Evolutionary conservation across 2,797 vertebrate genomes (phyloP).

Genomic region (Columba guinea): DNA sequence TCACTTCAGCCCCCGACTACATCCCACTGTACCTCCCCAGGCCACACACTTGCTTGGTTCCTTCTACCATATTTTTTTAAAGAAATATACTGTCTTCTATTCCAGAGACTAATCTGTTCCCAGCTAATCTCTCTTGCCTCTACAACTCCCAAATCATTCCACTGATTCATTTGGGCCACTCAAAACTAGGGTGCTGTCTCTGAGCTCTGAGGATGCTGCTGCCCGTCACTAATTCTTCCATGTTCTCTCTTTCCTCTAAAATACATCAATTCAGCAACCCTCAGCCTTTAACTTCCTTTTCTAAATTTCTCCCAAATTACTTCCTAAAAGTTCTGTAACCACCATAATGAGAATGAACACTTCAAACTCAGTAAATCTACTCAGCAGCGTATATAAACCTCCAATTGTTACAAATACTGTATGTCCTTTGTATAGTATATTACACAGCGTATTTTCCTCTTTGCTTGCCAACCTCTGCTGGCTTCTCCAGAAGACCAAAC

Average conservation of each 20-base stretch:
- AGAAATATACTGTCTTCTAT: not conserved
- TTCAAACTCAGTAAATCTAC: not conserved
- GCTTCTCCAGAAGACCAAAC: not conserved
- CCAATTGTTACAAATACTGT: not conserved
- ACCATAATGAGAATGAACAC: not conserved
- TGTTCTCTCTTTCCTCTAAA: not conserved
- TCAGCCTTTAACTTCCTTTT: not conserved
- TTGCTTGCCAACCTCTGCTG: not conserved
- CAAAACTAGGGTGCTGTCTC: not conserved
- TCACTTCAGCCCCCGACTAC: not conserved
- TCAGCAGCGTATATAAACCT: not conserved
- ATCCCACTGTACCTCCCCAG: not conserved
- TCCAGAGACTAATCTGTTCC: not conserved
- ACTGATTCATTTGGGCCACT: not conserved
- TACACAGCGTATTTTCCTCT: not conserved
- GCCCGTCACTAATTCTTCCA: not conserved
- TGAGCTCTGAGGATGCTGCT: not conserved
- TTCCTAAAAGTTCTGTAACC: not conserved
- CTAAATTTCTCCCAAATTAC: not conserved
- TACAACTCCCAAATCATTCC: rapidly evolving
- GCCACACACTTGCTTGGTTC: not conserved
- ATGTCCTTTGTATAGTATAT: not conserved
- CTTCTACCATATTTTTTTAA: not conserved
- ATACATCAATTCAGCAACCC: not conserved
- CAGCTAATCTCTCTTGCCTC: not conserved